phyloP scores from a whole-genome alignment of 2,888 invertebrate species.

The Aphrophora alni region DNA sequence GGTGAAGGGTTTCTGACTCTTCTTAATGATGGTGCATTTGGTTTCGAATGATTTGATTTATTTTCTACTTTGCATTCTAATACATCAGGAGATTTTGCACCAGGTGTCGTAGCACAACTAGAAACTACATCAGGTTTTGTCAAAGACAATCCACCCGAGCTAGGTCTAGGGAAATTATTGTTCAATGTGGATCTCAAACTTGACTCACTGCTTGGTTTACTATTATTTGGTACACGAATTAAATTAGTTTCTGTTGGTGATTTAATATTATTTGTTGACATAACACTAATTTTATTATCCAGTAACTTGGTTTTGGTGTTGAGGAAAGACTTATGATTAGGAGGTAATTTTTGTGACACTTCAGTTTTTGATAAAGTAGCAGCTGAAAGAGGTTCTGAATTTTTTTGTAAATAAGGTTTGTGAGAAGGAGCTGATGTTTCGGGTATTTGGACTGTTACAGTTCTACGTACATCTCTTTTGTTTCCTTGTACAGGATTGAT shows the following conservation, averaged over 20 bases:
- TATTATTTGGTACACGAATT: neutral
- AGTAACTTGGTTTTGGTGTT: neutral
- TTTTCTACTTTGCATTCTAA: constrained; percentile 49
- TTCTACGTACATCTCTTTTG: constrained; percentile 24
- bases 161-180: constrained; percentile 48
- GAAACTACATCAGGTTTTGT: constrained; percentile 74
- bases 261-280: constrained; percentile 22
- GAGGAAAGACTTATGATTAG: constrained; percentile 6
- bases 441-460: constrained; percentile 40
- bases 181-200: neutral
- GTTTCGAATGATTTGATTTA: constrained; percentile 48
- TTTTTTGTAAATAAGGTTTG: constrained; percentile 52
- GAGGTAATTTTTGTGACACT: constrained; percentile 25
- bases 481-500: constrained; percentile 68
- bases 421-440: constrained; percentile 46
- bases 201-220: neutral
- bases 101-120: constrained; percentile 65
- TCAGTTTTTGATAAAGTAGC: constrained; percentile 42
- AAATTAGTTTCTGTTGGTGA: constrained; percentile 12
- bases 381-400: constrained; percentile 50
- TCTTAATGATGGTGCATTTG: constrained; percentile 34
- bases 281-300: neutral
- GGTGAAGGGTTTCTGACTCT: constrained; percentile 57
- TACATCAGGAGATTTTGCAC: constrained; percentile 63
- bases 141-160: constrained; percentile 55